phyloP scores from a whole-genome alignment of 2,888 invertebrate genomes.

The Entomobrya proxima region DNA sequence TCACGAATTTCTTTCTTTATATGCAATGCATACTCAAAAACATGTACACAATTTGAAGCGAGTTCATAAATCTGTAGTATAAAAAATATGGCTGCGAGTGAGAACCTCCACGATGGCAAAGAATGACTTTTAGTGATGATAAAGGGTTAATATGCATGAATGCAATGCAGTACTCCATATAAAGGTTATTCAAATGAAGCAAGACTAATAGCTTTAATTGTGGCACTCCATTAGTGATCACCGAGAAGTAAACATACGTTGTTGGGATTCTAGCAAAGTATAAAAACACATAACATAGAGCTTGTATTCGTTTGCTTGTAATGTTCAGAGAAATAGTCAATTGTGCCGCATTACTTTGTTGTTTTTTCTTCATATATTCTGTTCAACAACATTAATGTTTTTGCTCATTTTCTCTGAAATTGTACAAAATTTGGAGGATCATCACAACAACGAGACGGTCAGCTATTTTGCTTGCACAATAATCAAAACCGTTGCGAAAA shows the following conservation, averaged over 20 bases:
- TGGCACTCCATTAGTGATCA: constrained; percentile 59
- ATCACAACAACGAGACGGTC: too few species aligned
- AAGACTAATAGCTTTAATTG: constrained; percentile 67
- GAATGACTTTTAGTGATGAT: constrained; percentile 40
- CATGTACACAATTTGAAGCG: constrained; percentile 20
- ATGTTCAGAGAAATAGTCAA: too few species aligned
- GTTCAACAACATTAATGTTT: too few species aligned
- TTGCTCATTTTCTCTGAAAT: too few species aligned
- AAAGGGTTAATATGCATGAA: constrained; percentile 62
- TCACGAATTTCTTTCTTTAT: constrained; percentile 9
- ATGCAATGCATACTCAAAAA: not conserved
- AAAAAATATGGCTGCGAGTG: constrained; percentile 61
- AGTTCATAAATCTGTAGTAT: constrained; percentile 51
- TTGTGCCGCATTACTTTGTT: too few species aligned
- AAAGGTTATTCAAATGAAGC: constrained; percentile 68
- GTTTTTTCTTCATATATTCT: too few species aligned
- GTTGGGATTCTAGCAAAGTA: not conserved
- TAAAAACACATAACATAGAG: not conserved
- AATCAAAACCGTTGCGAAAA: too few species aligned
- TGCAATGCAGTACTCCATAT: constrained; percentile 60
- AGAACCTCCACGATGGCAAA: constrained; percentile 32
- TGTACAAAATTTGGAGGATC: too few species aligned
- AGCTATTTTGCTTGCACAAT: too few species aligned
- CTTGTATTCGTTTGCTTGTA: too few species aligned
- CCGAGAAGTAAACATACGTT: constrained; percentile 45